Base-by-base conservation (phyloP, 2,797 vertebrate species). In the Schizopygopsis malacanthus region DNA sequence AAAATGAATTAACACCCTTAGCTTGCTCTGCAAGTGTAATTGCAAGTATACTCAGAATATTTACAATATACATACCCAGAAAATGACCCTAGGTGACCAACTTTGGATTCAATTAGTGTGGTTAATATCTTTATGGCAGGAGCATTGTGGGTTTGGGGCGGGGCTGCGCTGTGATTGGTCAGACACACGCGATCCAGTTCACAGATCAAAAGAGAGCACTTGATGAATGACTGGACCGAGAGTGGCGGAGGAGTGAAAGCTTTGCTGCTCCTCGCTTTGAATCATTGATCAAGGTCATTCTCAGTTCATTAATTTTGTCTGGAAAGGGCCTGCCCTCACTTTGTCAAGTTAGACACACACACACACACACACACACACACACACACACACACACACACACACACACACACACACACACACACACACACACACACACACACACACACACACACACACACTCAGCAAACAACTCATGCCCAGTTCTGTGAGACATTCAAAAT, bases 131-230 rank as follows among this genome's bases (percentile, higher is more conserved):
- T 87, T 87, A 85, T 78, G 72, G 84, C 72, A 81, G 28, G 15
- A 45, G 67, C 83, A 37, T 65, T 59, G 15, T 16, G 39, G n/a
- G 63, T 45, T 79, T 69, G 70, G 18, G n/a, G 43, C 11, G 25
- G 79, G 52, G 39, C 75, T 71, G 69, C 13, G 3, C 63, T 82
- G 87, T 90, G 95, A 96, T 97, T 96, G 95, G 94, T 94, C 94
- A 75, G 94, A 94, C 82, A 88, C 94, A 92, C 91, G 92, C 94
- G 96, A 96, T 95, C 93, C 96, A 95, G 95, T 95, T 95, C 93
- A 94, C 91, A 96, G 96, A 97, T 97, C 96, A 97, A 97, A 96
- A 95, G 94, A 90, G 93, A 91, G 81, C 94, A 94, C 94, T 95
- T 96, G 96, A 97, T 97, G 95, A 95, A 96, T 93, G 93, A 93